Evolutionary conservation across 2,888 invertebrate species (phyloP).

Genomic region (Stenichneumon culpator): DNA sequence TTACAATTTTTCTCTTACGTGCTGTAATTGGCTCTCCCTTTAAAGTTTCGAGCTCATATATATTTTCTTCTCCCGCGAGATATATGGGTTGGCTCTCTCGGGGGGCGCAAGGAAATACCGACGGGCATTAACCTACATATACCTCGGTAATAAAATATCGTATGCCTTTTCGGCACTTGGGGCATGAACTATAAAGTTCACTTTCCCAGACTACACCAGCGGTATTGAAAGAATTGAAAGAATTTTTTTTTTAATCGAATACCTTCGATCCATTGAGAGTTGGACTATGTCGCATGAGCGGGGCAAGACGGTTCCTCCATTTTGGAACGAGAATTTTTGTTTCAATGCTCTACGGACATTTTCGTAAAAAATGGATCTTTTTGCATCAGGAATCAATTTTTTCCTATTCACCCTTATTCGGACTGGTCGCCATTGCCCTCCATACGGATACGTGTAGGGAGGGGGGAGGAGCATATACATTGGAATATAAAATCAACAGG

Average conservation of each 20-base stretch:
- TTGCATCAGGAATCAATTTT: neutral
- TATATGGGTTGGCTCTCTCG: neutral
- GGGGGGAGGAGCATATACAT: conserved; percentile 18
- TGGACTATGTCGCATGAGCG: neutral
- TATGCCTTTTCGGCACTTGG: neutral
- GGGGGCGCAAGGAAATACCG: neutral
- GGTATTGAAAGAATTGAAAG: neutral
- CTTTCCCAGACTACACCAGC: neutral
- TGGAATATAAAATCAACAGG: conserved; percentile 74
- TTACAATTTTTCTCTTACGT: neutral
- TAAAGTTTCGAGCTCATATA: neutral
- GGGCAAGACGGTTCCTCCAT: neutral
- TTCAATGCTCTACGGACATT: neutral
- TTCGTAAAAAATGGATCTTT: neutral
- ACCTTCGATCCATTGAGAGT: neutral
- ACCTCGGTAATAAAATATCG: neutral
- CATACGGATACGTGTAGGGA: neutral
- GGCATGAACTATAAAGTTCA: neutral
- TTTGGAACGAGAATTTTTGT: neutral
- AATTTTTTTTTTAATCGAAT: neutral
- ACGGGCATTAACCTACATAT: neutral
- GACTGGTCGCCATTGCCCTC: neutral
- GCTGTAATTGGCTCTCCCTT: neutral
- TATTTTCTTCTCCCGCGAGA: neutral
- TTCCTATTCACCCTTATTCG: neutral